phyloP scores from a whole-genome alignment of 1,140 invertebrate genomes.

The Trachymyrmex cornetzi region DNA sequence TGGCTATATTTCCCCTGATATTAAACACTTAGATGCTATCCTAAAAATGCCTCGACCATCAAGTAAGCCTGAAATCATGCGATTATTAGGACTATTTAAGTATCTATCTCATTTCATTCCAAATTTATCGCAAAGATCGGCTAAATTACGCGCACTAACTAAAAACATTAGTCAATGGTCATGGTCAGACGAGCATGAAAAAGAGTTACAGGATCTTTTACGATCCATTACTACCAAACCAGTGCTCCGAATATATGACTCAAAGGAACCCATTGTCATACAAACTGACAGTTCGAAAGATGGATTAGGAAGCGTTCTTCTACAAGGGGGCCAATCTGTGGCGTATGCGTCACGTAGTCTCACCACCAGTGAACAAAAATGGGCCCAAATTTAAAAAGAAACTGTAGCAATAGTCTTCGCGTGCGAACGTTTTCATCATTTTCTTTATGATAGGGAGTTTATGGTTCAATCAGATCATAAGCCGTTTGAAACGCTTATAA shows the following conservation, averaged over 20 bases:
- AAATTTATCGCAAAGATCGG: not conserved
- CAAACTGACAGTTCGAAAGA: not conserved
- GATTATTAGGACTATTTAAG: not conserved
- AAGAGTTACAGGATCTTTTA: not conserved
- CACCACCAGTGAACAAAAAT: not conserved
- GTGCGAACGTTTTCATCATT: not conserved
- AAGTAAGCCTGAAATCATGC: not conserved
- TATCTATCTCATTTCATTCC: not conserved
- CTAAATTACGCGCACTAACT: not conserved
- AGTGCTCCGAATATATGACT: not conserved
- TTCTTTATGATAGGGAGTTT: not conserved
- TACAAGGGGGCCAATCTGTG: not conserved
- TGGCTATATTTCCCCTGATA: not conserved
- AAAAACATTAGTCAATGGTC: not conserved
- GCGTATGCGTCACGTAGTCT: not conserved
- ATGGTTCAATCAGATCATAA: not conserved
- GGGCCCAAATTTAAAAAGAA: not conserved
- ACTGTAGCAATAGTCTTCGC: not conserved
- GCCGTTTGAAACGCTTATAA: not conserved
- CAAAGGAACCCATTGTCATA: not conserved
- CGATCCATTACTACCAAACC: not conserved
- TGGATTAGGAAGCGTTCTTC: not conserved
- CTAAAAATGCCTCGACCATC: not conserved
- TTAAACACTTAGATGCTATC: not conserved
- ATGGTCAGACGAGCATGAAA: not conserved